A percentile compares a stretch with the other conserved stretches of the same genome.
Evolutionary conservation across 2,888 invertebrate species (phyloP).

Genomic region (Apamea epomidion): DNA sequence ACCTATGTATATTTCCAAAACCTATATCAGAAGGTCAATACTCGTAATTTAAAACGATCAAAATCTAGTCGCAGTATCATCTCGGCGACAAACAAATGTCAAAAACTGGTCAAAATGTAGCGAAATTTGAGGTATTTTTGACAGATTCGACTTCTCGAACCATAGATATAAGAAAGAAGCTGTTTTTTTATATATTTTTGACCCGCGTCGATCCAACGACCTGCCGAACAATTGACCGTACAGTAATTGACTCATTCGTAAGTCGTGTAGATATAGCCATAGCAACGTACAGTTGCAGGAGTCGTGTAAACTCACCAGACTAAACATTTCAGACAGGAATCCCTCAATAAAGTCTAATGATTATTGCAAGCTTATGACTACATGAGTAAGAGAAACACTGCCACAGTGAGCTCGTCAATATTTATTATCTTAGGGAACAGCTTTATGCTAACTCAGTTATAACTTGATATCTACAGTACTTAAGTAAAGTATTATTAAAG

Average conservation of each 20-base stretch:
- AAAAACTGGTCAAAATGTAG: too few relatives aligned
- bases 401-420: neutral
- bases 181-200: too few relatives aligned
- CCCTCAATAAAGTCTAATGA: constrained; percentile 43
- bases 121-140: too few relatives aligned
- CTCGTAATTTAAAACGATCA: too few relatives aligned
- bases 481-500: too few relatives aligned
- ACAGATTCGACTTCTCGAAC: neutral
- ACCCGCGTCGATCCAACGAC: too few relatives aligned
- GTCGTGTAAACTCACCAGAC: constrained; percentile 19
- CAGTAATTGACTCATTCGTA: too few relatives aligned
- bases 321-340: constrained; percentile 40
- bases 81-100: too few relatives aligned
- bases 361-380: constrained; percentile 38
- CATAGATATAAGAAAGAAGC: neutral
- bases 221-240: too few relatives aligned
- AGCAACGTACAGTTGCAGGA: neutral
- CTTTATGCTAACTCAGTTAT: neutral
- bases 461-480: neutral
- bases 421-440: constrained; percentile 10
- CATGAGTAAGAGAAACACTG: constrained; percentile 17
- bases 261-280: neutral
- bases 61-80: too few relatives aligned
- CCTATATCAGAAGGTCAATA: too few relatives aligned
- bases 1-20: neutral